Evolutionary conservation across 2,797 vertebrate species (phyloP).

Genomic region (Odontamblyopus lacepedii): DNA sequence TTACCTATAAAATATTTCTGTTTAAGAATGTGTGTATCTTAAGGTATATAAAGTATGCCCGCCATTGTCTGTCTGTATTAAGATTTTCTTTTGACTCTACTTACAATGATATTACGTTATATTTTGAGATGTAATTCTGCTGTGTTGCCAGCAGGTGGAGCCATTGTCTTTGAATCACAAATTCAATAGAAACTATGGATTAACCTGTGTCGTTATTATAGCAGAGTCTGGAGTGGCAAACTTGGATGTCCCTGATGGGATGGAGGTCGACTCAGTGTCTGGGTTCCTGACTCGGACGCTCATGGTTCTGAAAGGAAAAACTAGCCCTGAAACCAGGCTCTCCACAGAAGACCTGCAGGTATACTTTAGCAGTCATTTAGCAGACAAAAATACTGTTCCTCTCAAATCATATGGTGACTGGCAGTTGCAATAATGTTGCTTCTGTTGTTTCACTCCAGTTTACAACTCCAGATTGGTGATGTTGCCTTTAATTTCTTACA

Average conservation of each 20-base stretch:
- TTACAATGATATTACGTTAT: no score
- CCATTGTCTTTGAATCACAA: conserved; percentile 47
- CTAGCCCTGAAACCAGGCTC: conserved; percentile 87
- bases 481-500: no score
- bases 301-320: conserved; percentile 81
- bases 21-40: neutral
- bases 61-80: no score
- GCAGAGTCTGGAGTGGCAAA: conserved; percentile 42
- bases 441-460: no score
- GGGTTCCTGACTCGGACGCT: conserved; percentile 72
- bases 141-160: conserved; percentile 70
- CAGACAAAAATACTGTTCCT: neutral
- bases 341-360: conserved; percentile 91
- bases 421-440: neutral
- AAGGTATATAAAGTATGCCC: neutral
- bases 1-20: neutral
- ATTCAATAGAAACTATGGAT: neutral
- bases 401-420: neutral
- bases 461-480: no score
- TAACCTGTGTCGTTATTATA: neutral
- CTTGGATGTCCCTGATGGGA: conserved; percentile 62
- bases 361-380: conserved; percentile 1
- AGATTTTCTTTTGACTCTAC: neutral
- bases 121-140: conserved; percentile 16
- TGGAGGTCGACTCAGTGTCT: conserved; percentile 69